These are phyloP conservation scores for Eulemur albifrons DNA, from an alignment of 2,797 vertebrate genomes.

Conservation along the genomic window DNA sequence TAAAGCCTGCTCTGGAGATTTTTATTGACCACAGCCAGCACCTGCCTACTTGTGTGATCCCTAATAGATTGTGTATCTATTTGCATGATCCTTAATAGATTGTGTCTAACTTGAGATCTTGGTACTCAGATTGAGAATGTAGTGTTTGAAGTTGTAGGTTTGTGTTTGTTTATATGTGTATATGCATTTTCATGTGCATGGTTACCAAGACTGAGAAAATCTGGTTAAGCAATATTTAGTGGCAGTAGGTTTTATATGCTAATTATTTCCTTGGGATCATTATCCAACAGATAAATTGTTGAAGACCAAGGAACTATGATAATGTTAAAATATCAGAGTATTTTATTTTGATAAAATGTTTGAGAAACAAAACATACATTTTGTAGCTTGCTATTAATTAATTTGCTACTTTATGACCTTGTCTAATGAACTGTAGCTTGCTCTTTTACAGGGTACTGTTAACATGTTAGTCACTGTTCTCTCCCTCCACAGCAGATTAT, in stretches of 20 bases:
- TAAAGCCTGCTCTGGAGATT: background rate
- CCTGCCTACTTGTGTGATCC: background rate
- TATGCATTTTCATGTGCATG: background rate
- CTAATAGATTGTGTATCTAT: background rate
- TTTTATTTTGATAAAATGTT: constrained; percentile 56
- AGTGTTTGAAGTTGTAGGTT: background rate
- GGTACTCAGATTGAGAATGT: background rate
- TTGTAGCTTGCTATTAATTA: constrained; percentile 58
- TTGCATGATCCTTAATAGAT: background rate
- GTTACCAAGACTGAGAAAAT: background rate
- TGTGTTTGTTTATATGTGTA: background rate
- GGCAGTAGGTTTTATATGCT: background rate
- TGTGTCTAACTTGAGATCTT: background rate
- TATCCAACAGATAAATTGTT: constrained; percentile 33
- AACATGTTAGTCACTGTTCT: background rate
- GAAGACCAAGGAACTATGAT: constrained; percentile 1
- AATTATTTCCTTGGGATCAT: constrained; percentile 30
- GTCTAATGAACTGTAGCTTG: constrained; percentile 20
- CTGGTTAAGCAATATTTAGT: background rate
- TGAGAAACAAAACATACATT: constrained; percentile 54
- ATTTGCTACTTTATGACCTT: constrained; percentile 42
- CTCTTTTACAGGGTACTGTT: background rate
- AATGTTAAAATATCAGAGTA: background rate
- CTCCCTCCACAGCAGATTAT: background rate
- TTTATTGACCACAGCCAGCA: background rate